phyloP scores from a whole-genome alignment of 2,113 vertebrate genomes.

The Siniperca knerii region DNA sequence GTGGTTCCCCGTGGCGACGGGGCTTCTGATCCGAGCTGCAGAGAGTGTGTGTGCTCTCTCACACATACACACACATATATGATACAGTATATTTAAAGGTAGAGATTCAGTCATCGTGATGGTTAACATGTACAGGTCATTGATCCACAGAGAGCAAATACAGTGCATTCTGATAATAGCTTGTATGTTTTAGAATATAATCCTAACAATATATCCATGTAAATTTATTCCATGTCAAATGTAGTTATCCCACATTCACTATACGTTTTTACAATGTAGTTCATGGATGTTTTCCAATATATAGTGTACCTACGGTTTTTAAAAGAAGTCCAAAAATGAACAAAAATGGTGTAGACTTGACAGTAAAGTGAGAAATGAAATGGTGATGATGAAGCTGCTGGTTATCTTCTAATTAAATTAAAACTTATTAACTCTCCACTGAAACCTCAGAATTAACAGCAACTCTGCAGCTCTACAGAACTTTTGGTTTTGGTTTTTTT shows the following conservation, averaged over 20 bases:
- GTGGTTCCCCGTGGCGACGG: conserved; percentile 70
- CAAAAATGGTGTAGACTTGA: background rate
- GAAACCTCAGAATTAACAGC: background rate
- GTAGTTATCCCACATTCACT: background rate
- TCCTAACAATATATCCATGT: no score
- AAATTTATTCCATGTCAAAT: background rate
- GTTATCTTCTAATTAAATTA: background rate
- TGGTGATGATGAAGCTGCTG: background rate
- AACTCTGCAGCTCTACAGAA: no score
- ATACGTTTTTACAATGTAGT: background rate
- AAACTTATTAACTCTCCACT: background rate
- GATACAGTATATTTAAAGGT: background rate
- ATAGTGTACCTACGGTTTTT: no score
- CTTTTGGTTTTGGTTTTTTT: background rate
- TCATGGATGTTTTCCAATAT: background rate
- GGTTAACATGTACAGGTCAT: background rate
- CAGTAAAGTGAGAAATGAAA: background rate
- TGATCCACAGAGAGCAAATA: background rate
- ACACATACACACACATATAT: background rate
- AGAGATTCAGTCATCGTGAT: background rate
- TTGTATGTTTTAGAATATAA: background rate
- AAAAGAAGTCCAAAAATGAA: background rate
- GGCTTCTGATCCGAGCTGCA: conserved; percentile 59
- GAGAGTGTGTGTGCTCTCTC: background rate
- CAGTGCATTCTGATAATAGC: background rate